These are phyloP conservation scores for Branchinecta lynchi DNA, from an alignment of 1,140 invertebrate genomes.

Conservation along the genomic window DNA sequence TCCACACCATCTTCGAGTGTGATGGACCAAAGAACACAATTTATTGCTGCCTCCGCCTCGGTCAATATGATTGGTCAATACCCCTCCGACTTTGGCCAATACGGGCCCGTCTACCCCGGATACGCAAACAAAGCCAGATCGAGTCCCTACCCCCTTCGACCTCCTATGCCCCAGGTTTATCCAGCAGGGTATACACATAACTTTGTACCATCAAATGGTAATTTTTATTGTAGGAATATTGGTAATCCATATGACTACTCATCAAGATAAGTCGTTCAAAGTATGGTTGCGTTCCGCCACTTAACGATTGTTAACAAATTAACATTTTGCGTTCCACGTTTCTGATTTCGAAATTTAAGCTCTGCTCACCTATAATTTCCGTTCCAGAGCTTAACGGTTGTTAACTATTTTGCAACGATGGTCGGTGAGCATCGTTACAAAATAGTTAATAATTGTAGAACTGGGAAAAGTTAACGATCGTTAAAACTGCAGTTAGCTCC, in stretches of 20 bases:
- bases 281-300: no score
- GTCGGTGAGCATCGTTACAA: no score
- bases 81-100: not conserved
- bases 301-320: no score
- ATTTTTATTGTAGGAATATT: not conserved
- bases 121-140: not conserved
- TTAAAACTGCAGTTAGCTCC: no score
- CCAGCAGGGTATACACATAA: not conserved
- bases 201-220: not conserved
- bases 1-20: not conserved
- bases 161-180: not conserved
- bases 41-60: not conserved
- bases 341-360: no score
- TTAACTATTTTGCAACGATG: no score
- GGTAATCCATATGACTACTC: conserved; percentile 9
- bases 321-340: no score
- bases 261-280: not conserved
- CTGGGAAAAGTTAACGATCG: no score
- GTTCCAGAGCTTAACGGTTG: no score
- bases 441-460: no score
- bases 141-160: not conserved
- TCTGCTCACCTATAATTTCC: no score
- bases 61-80: not conserved
- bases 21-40: not conserved
- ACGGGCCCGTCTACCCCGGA: not conserved